Conservation (phyloP, 2,888 invertebrate genomes). For the Lacanobia wlatinum region DNA sequence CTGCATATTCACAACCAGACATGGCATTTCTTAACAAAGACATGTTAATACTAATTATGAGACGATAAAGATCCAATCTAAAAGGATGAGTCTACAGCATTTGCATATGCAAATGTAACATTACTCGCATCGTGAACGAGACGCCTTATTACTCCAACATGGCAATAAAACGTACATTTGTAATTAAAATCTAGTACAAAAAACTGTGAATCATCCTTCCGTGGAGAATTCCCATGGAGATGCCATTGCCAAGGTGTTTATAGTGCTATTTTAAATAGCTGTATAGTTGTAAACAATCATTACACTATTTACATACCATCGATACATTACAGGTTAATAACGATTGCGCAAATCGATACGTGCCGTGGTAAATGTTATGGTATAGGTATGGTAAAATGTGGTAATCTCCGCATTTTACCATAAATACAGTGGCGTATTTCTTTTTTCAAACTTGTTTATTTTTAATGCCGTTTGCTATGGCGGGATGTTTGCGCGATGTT, state of each 20-base stretch:
- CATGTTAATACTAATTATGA: constrained; percentile 30
- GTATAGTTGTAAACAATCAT: constrained; percentile 14
- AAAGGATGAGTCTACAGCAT: constrained; percentile 38
- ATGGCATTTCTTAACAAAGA: constrained; percentile 41
- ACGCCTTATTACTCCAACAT: constrained; percentile 38
- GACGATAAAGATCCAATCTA: constrained; percentile 37
- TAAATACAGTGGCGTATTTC: constrained; percentile 11
- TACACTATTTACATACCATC: constrained; percentile 39
- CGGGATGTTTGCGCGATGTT: constrained; percentile 27
- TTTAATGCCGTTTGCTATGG: constrained; percentile 15
- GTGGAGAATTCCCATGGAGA: constrained; percentile 28
- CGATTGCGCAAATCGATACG: constrained; percentile 46
- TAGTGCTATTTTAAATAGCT: constrained; percentile 21
- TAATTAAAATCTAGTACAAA: constrained; percentile 32
- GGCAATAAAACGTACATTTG: constrained; percentile 24
- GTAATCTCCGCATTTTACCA: constrained; percentile 34
- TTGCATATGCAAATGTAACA: constrained; percentile 37
- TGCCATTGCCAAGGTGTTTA: constrained; percentile 31
- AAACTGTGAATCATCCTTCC: constrained; percentile 15
- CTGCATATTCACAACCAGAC: constrained; percentile 11
- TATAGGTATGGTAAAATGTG: constrained; percentile 48
- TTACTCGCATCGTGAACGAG: constrained; percentile 12
- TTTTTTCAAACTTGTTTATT: constrained; percentile 28
- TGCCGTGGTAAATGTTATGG: constrained; percentile 35
- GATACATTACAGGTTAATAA: constrained; percentile 27